Conservation (phyloP, 23 tunicate genomes). For the Ascidia mentula region DNA sequence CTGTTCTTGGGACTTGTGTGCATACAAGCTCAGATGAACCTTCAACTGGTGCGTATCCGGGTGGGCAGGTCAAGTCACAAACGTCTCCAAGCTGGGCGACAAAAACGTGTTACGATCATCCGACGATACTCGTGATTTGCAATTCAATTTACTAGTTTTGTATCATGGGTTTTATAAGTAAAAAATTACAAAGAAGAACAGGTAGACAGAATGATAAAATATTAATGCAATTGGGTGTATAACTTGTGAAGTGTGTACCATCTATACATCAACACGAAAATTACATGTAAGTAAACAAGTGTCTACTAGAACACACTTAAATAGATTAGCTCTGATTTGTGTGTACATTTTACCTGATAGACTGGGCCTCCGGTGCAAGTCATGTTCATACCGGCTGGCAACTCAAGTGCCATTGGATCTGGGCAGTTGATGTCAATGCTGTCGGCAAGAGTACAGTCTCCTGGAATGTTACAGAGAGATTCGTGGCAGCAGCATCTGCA, state of each 20-base stretch:
- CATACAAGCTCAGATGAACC: conserved; percentile 64
- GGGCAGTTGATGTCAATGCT: conserved; percentile 65
- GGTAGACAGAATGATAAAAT: no score
- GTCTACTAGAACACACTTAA: no score
- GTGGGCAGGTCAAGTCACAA: conserved; percentile 70
- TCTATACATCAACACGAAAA: no score
- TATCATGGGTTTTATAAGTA: no score
- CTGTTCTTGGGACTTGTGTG: conserved; percentile 57
- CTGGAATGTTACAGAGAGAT: conserved; percentile 62
- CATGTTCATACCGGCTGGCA: conserved; percentile 28
- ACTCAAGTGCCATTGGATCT: conserved; percentile 50
- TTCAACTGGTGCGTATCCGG: conserved; percentile 56
- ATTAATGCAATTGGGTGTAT: no score
- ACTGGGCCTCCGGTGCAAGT: conserved; percentile 51
- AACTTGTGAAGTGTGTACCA: no score
- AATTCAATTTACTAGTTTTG: no score
- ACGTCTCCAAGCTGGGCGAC: conserved; percentile 53
- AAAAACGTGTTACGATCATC: no score
- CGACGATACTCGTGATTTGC: no score
- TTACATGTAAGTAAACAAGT: no score
- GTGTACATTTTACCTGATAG: neutral
- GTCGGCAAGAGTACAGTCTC: conserved; percentile 56
- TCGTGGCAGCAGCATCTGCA: conserved; percentile 94
- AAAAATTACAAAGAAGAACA: no score
- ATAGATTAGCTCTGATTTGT: no score